Conservation (phyloP, 2,888 invertebrate species). For the Lissonota sp. region DNA sequence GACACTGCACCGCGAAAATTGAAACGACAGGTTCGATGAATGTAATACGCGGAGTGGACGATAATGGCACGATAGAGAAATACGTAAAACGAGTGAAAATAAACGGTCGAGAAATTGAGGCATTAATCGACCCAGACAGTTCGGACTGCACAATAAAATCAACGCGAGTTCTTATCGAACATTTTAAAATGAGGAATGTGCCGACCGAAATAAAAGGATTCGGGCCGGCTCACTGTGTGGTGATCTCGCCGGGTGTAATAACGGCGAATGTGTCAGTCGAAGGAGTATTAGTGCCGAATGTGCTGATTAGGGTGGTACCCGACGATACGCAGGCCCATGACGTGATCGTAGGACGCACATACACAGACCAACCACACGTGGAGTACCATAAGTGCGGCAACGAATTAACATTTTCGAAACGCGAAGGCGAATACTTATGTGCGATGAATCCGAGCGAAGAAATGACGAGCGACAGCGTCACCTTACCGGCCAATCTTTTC, state of each 20-base stretch:
- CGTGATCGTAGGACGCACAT: slow-evolving; percentile 31
- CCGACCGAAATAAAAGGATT: slow-evolving; percentile 4
- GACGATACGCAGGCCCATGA: slow-evolving; percentile 27
- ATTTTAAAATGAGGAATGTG: neutral
- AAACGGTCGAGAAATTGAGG: slow-evolving; percentile 1
- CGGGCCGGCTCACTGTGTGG: slow-evolving; percentile 14
- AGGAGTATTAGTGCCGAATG: slow-evolving; percentile 6
- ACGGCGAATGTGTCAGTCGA: neutral
- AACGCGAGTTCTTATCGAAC: neutral
- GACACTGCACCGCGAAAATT: neutral
- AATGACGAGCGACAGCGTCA: neutral
- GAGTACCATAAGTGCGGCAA: slow-evolving; percentile 22
- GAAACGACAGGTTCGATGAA: neutral
- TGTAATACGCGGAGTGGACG: neutral
- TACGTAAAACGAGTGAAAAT: slow-evolving; percentile 5
- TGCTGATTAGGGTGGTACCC: slow-evolving; percentile 14
- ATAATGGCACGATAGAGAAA: neutral
- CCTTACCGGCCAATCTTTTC: neutral
- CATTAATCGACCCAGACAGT: too few species aligned
- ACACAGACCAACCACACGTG: too few species aligned
- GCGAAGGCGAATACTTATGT: neutral
- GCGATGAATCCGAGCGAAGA: neutral
- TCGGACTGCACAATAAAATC: slow-evolving; percentile 42
- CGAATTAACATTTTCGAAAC: slow-evolving; percentile 1
- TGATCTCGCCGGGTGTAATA: slow-evolving; percentile 19